These are phyloP conservation scores for Schizopygopsis malacanthus DNA, from an alignment of 2,797 vertebrate species.

Conservation along the genomic window DNA sequence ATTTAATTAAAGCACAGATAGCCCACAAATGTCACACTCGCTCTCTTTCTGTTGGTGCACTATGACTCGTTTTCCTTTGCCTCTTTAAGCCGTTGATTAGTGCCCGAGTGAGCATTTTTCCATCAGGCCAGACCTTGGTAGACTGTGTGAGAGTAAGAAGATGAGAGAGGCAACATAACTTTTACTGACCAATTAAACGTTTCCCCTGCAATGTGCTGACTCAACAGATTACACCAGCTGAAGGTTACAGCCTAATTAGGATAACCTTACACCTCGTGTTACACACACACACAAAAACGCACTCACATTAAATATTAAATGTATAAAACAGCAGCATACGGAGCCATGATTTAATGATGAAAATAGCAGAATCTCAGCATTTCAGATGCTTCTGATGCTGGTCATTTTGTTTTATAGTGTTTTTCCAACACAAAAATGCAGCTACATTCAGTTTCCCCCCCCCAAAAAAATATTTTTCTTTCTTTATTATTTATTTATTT, in stretches of 20 bases:
- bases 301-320: constrained; percentile 12
- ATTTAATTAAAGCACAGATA: constrained; percentile 41
- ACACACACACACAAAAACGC: background rate
- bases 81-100: constrained; percentile 30
- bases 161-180: constrained; percentile 45
- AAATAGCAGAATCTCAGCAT: constrained; percentile 16
- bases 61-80: constrained; percentile 9
- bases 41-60: constrained; percentile 21
- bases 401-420: background rate
- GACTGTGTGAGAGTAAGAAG: constrained; percentile 40
- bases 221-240: constrained; percentile 55
- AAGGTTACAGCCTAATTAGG: constrained; percentile 62
- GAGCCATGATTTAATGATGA: constrained; percentile 11
- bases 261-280: constrained; percentile 16
- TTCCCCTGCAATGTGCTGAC: constrained; percentile 49
- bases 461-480: too few relatives aligned
- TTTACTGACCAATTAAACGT: constrained; percentile 66
- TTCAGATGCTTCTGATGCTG: constrained; percentile 3
- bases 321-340: constrained; percentile 3
- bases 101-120: constrained; percentile 45
- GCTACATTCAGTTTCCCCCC: too few relatives aligned
- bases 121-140: constrained; percentile 41
- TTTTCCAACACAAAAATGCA: background rate
- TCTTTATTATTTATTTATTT: too few relatives aligned
- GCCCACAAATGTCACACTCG: constrained; percentile 31